phyloP scores from a whole-genome alignment of 2,113 vertebrate genomes.

The Percina caprodes region DNA sequence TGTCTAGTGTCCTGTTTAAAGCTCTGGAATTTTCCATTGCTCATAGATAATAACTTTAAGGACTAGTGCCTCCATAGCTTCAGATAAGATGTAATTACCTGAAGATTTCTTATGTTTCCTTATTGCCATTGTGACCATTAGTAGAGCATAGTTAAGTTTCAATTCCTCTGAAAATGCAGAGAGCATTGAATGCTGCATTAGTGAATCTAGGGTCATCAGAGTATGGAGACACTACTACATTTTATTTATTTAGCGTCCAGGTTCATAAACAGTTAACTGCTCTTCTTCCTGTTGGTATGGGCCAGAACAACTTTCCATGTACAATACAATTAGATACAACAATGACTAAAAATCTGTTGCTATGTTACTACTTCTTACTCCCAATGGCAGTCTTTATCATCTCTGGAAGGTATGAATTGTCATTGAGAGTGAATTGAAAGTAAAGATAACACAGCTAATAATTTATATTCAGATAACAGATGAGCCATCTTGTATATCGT shows the following conservation, averaged over 20 bases:
- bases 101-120: background rate
- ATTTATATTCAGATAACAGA: background rate
- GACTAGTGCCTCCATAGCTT: accelerated
- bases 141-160: background rate
- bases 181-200: background rate
- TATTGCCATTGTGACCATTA: background rate
- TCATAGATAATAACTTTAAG: background rate
- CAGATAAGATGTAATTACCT: background rate
- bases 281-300: background rate
- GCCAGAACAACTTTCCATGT: too few species aligned
- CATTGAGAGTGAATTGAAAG: background rate
- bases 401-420: background rate
- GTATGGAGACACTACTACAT: too few species aligned
- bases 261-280: background rate
- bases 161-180: slow-evolving; percentile 1
- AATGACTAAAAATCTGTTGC: background rate
- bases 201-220: background rate
- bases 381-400: background rate
- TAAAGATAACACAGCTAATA: background rate
- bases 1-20: background rate
- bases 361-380: background rate
- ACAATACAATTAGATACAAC: background rate
- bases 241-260: background rate
- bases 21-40: background rate
- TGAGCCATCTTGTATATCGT: too few species aligned